Base-by-base conservation (phyloP, 2,113 vertebrate species). In the Pseudolaguvia tuberculata region DNA sequence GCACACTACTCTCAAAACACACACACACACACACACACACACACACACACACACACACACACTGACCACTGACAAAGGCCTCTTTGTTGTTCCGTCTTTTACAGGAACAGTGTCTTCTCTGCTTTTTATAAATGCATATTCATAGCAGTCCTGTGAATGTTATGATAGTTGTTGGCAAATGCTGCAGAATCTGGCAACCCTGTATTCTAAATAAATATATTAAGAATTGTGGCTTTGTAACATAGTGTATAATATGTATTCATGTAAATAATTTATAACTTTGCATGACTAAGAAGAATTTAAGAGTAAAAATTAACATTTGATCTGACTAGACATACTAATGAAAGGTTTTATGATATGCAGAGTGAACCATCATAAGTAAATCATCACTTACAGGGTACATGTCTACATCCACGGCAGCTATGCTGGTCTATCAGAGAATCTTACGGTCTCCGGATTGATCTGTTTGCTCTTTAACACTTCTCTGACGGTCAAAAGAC, bases 331-430 rank as follows among this genome's bases (percentile, higher is more conserved):
- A 42, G n/a, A 39, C 18, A n/a, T 23, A 29, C 5, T 17, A 20
- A 12, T 23, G 5, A 67, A 67, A 67, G 5, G 15, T 50, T 67
- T 25, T 27, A 6, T 27, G 14, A 35, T 35, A 35, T 52, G 20
- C 3, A 35, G 27, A 23, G 12, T 8, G 7, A 23, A 65, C 42
- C 21, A 18, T 20, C 15, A 27, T 12, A 67, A 47, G n/a, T n/a
- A 66, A 27, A 55, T 0, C 1, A 4, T 25, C 75, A 89, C 92
- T 92, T 85, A 95, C 94, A 73, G 89, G 83, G 83, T 89, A 88
- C 76, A 90, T 89, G 74, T 93, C 91, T 79, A 92, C 66, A 55
- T 95, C 94, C 20, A 83, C 86, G 80, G 93, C 90, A 79, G 94
- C 94, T 95, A 97, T 97, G 80, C 85, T 89, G 83, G 80, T 18